A percentile compares a stretch with the other conserved stretches of the same genome.
Conservation (phyloP, 2,113 vertebrate genomes). For the Prunella himalayana region DNA sequence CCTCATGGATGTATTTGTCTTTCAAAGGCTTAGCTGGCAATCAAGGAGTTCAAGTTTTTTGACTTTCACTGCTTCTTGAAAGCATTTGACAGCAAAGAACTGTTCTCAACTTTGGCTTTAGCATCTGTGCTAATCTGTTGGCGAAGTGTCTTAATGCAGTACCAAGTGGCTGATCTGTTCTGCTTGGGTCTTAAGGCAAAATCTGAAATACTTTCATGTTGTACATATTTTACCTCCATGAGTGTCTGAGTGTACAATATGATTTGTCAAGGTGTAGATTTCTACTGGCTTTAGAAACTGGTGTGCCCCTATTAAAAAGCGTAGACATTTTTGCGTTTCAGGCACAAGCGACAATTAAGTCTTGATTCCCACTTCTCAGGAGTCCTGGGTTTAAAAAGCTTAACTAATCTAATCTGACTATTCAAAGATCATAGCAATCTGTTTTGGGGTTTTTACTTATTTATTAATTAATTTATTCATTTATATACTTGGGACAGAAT, state of each 20-base stretch:
- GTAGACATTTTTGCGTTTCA: neutral
- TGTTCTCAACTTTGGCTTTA: neutral
- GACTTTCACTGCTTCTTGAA: neutral
- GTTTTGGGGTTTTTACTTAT: neutral
- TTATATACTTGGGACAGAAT: constrained; percentile 11
- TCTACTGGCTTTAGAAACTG: neutral
- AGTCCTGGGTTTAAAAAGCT: constrained; percentile 27
- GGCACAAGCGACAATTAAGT: neutral
- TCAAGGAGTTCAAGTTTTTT: neutral
- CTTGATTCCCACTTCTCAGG: neutral
- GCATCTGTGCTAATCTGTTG: neutral
- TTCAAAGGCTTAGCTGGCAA: neutral
- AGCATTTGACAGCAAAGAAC: neutral
- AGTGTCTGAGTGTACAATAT: neutral
- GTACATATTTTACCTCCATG: neutral
- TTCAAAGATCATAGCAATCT: neutral
- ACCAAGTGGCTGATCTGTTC: neutral
- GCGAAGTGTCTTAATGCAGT: neutral
- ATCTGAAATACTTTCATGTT: neutral
- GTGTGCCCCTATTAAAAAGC: neutral
- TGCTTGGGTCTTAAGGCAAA: neutral
- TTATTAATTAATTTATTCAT: neutral
- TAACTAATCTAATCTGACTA: neutral
- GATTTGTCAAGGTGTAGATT: neutral
- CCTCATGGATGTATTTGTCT: neutral